Evolutionary conservation across 2,797 vertebrate species (phyloP), one percentile per base, ranked within the genome.

Genomic region (Tadarida brasiliensis): DNA sequence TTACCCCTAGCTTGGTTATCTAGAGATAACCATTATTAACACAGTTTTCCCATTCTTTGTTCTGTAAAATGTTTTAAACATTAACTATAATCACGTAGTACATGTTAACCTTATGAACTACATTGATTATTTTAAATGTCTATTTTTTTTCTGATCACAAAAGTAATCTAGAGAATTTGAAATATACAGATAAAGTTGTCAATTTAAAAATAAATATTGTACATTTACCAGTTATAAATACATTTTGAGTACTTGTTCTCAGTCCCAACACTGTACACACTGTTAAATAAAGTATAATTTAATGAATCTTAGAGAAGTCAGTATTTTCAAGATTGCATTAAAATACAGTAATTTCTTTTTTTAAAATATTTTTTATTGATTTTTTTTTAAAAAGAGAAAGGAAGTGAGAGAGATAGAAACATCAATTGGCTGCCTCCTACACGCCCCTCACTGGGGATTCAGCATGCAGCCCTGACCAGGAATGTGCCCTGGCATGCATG

Each of bases 131-230:
- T 70, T 74, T 83, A 39, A 87, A 76, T 81, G 10, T 92, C 33
- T 47, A 11, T 61, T 77, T 83, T 77, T 83, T 44, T 93, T 51
- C 12, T 85, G 44, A 84, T 76, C 83, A 83, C 78, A 83, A 68
- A 95, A 51, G 10, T 39, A 83, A 96, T 22, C 24, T 44, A 88
- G 8, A 78, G 26, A 77, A 94, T 70, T 67, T 91, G 5, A 93
- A 80, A 85, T 91, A 77, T 10, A 70, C 19, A 83, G 24, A 91
- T 30, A 57, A 95, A 74, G 11, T n/a, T 3, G 84, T 78, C 28
- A 87, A 33, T 70, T 90, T 80, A 87, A 96, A 94, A 71, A 65
- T 73, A 87, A 82, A 67, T 68, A 70, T 44, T 87, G 56, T 10
- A 47, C 14, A 63, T 76, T 91, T 76, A 78, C 56, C 39, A 81